Base-by-base conservation (phyloP, 2,113 vertebrate genomes). In the Antigone vipio region DNA sequence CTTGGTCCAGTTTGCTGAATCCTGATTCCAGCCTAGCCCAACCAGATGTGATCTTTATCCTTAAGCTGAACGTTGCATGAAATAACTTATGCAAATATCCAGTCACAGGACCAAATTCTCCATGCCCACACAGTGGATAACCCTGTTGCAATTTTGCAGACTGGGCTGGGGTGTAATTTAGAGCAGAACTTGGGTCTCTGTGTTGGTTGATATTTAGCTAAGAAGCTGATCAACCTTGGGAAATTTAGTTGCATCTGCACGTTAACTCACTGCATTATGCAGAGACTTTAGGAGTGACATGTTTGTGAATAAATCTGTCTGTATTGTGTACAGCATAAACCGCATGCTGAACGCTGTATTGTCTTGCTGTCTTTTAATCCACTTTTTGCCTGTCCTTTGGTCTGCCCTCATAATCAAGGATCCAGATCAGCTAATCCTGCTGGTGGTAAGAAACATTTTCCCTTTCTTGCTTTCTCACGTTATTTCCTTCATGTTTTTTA, bases 391-490 rank as follows among this genome's bases (percentile, higher is more conserved):
- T 99, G 98, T 99, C 98, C 98, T 98, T 98, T 98, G 97, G 97
- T 98, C 98, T 98, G 98, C 99, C 98, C 97, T 98, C 98, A 98
- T 98, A 98, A 97, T 97, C 98, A 99, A 99, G 99, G 99, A 99
- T 99, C 99, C 98, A 99, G 99, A 99, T 99, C 99, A 98, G 99
- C 99, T 98, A 99, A 99, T 98, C 99, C 99, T 98, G 99, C 99
- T 98, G 99, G 99, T 98, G 99, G 99, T 99, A 99, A 99, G 99
- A 98, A 98, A 97, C 26, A 1, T 97, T 97, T 98, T 97, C 97
- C 97, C 98, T 98, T 98, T 94, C 88, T 94, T 93, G 97, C 96
- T 98, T 73, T 95, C 42, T 79, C 93, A 71, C 0, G 0, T 96
- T 82, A 73, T 81, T 92, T 95, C 84, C 80, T 85, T 91, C 72